Evolutionary conservation across 2,888 invertebrate genomes (phyloP).

Genomic region (Eupithecia subfuscata): DNA sequence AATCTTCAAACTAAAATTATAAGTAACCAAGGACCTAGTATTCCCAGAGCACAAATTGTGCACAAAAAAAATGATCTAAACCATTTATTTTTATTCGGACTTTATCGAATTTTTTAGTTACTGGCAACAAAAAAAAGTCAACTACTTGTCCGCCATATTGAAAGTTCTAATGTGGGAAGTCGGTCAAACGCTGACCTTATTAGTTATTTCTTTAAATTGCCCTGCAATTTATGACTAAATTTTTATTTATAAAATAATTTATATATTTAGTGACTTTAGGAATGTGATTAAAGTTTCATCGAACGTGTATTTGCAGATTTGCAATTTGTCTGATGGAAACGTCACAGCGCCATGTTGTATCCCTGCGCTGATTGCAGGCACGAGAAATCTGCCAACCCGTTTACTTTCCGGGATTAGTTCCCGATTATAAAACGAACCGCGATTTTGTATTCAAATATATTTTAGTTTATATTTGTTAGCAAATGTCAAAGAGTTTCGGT

Average conservation of each 20-base stretch:
- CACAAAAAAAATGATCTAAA: neutral
- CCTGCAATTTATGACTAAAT: conserved; percentile 60
- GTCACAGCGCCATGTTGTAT: conserved; percentile 85
- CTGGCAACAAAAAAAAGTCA: conserved; percentile 68
- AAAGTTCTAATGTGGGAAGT: conserved; percentile 78
- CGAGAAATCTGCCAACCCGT: conserved; percentile 84
- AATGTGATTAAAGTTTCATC: conserved; percentile 53
- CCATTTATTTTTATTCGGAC: conserved; percentile 7
- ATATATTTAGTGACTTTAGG: conserved; percentile 62
- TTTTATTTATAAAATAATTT: conserved; percentile 62
- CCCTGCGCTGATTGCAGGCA: conserved; percentile 85
- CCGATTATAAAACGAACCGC: conserved; percentile 80
- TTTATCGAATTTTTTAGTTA: conserved; percentile 3
- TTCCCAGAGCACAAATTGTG: neutral
- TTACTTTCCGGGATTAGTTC: conserved; percentile 83
- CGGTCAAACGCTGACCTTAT: conserved; percentile 80
- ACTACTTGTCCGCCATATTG: conserved; percentile 79
- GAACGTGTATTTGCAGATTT: conserved; percentile 67
- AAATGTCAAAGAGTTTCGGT: conserved; percentile 79
- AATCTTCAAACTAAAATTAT: neutral
- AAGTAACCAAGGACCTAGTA: neutral
- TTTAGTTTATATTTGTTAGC: conserved; percentile 81
- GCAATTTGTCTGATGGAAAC: conserved; percentile 80
- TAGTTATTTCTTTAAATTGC: conserved; percentile 68
- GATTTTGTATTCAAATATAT: conserved; percentile 84